These are phyloP conservation scores for Neostethus bicornis DNA, from an alignment of 2,797 vertebrate species.

Conservation along the genomic window DNA sequence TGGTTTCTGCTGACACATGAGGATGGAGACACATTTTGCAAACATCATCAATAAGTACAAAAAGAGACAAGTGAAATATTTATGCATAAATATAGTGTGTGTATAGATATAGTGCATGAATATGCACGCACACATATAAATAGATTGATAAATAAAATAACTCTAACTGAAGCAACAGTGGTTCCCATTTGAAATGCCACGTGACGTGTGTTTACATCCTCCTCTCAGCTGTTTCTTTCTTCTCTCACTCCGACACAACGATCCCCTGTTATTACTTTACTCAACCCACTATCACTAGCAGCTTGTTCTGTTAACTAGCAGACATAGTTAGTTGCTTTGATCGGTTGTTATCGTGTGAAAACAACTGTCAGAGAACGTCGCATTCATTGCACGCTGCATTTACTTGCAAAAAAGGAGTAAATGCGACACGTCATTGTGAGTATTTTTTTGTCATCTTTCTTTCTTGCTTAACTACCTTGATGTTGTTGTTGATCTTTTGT, in stretches of 20 bases:
- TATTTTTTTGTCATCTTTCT: slow-evolving; percentile 18
- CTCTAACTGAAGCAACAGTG: slow-evolving; percentile 46
- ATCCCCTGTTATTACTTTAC: slow-evolving; percentile 20
- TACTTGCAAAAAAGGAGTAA: slow-evolving; percentile 43
- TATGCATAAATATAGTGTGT: no score
- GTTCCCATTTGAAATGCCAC: slow-evolving; percentile 71
- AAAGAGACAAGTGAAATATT: no score
- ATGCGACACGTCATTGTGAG: slow-evolving; percentile 69
- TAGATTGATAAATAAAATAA: slow-evolving; percentile 13
- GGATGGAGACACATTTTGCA: no score
- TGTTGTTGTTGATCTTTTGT: neutral
- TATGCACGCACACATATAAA: slow-evolving; percentile 37
- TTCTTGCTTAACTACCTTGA: neutral
- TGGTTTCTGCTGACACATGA: neutral
- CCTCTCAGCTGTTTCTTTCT: slow-evolving; percentile 86
- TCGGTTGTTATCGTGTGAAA: slow-evolving; percentile 3
- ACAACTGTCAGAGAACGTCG: slow-evolving; percentile 32
- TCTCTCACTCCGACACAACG: slow-evolving; percentile 52
- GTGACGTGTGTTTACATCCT: slow-evolving; percentile 95
- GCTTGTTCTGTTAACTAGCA: slow-evolving; percentile 4
- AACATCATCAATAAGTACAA: no score
- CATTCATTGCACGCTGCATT: slow-evolving; percentile 44
- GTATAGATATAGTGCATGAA: slow-evolving; percentile 44
- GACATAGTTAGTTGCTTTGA: neutral
- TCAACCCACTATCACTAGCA: neutral